A percentile compares a stretch with the other conserved stretches of the same genome.
phyloP scores from a whole-genome alignment of 2,888 invertebrate genomes.

The Criorhina ranunculi region DNA sequence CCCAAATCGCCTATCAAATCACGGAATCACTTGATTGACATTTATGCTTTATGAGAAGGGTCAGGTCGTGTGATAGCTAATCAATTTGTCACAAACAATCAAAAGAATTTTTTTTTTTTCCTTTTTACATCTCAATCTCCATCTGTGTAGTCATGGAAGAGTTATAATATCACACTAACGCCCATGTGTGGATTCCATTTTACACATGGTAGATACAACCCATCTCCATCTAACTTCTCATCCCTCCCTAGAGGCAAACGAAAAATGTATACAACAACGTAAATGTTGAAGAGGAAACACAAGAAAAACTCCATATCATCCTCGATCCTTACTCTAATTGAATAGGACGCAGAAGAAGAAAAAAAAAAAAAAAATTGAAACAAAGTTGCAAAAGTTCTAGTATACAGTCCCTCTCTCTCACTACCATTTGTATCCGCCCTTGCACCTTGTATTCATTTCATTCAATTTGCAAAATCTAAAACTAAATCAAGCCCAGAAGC shows the following conservation, averaged over 20 bases:
- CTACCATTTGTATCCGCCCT: conserved; percentile 19
- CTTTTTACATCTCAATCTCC: neutral
- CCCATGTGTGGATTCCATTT: conserved; percentile 4
- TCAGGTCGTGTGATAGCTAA: conserved; percentile 25
- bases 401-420: conserved; percentile 9
- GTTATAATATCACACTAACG: conserved; percentile 20
- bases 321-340: conserved; percentile 37
- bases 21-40: conserved; percentile 28
- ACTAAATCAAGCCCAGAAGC: conserved; percentile 56
- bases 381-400: conserved; percentile 51
- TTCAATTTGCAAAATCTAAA: conserved; percentile 68
- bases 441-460: conserved; percentile 49
- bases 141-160: conserved; percentile 11
- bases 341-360: conserved; percentile 24
- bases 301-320: conserved; percentile 33
- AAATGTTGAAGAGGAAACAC: conserved; percentile 25
- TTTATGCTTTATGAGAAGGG: conserved; percentile 35
- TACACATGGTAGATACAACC: neutral
- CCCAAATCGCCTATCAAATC: conserved; percentile 21
- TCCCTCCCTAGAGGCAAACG: neutral
- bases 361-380: conserved; percentile 27
- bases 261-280: neutral
- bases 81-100: conserved; percentile 40
- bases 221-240: conserved; percentile 4
- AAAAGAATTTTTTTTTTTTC: conserved; percentile 7